phyloP scores from a whole-genome alignment of 2,797 vertebrate genomes.

The Anableps anableps region DNA sequence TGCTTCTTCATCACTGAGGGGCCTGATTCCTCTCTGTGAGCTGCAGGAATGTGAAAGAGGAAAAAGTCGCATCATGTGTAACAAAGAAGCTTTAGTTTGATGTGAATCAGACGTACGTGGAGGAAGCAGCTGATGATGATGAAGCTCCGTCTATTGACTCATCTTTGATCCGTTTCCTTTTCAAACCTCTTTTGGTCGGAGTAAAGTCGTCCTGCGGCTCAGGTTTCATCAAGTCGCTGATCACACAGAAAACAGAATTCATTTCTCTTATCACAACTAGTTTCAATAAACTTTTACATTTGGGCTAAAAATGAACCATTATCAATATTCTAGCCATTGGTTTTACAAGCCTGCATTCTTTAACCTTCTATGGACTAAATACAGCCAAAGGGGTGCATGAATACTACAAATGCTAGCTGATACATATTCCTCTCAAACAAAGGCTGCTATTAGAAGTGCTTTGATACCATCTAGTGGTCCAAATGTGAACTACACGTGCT shows the following conservation, averaged over 20 bases:
- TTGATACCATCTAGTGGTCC: no score
- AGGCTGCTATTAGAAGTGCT: no score
- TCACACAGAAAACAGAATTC: background rate
- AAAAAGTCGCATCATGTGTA: background rate
- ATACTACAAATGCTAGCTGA: no score
- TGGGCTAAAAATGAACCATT: background rate
- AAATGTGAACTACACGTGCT: no score
- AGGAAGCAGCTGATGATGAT: slow-evolving; percentile 10
- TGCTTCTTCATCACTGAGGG: slow-evolving; percentile 12
- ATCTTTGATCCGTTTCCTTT: slow-evolving; percentile 72
- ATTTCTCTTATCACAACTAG: background rate
- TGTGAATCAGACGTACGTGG: slow-evolving; percentile 56
- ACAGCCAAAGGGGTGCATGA: no score
- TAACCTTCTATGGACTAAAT: no score
- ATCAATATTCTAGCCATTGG: background rate
- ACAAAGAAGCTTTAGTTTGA: background rate
- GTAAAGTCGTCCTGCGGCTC: slow-evolving; percentile 71
- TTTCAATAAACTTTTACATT: rapidly evolving
- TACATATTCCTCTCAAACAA: no score
- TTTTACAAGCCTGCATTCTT: background rate
- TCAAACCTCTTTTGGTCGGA: slow-evolving; percentile 66
- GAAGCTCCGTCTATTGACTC: slow-evolving; percentile 40
- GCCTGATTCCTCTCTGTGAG: slow-evolving; percentile 34
- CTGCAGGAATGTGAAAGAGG: slow-evolving; percentile 25
- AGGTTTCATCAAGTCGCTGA: slow-evolving; percentile 57